Evolutionary conservation across 2,888 invertebrate species (phyloP).

Genomic region (Melieria omissa): DNA sequence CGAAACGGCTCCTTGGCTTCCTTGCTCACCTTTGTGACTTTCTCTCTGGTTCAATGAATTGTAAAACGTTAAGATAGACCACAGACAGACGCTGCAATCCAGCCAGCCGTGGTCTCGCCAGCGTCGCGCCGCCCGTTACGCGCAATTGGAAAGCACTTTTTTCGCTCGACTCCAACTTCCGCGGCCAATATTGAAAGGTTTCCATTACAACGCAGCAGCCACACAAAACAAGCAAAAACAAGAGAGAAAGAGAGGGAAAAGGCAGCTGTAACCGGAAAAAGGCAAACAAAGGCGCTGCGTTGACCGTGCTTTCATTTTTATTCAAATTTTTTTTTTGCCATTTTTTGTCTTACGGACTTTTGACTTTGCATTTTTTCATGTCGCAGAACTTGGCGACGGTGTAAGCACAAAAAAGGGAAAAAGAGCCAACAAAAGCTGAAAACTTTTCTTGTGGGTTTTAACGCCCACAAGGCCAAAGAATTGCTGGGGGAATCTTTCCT

Average conservation of each 20-base stretch:
- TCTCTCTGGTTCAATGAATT: constrained; percentile 28
- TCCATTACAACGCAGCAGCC: neutral
- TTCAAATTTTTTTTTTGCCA: neutral
- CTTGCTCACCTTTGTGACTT: too few relatives aligned
- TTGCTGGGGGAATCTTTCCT: neutral
- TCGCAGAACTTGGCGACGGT: neutral
- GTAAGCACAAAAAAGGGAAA: neutral
- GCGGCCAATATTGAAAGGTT: neutral
- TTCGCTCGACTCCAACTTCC: neutral
- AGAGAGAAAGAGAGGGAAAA: neutral
- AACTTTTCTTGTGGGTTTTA: constrained; percentile 1
- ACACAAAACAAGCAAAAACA: neutral
- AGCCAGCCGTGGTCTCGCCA: neutral
- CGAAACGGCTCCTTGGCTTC: too few relatives aligned
- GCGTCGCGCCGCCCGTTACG: constrained; percentile 12
- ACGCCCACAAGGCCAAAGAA: too few relatives aligned
- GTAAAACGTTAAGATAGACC: constrained; percentile 34
- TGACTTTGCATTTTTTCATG: neutral
- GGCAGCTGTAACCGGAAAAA: neutral
- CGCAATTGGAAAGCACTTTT: constrained; percentile 32
- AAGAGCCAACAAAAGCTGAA: neutral
- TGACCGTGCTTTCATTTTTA: neutral
- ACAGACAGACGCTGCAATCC: neutral
- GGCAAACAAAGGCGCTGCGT: neutral
- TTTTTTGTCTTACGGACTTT: constrained; percentile 5